Evolutionary conservation across 2,888 invertebrate species (phyloP).

Genomic region (Elmis aenea): DNA sequence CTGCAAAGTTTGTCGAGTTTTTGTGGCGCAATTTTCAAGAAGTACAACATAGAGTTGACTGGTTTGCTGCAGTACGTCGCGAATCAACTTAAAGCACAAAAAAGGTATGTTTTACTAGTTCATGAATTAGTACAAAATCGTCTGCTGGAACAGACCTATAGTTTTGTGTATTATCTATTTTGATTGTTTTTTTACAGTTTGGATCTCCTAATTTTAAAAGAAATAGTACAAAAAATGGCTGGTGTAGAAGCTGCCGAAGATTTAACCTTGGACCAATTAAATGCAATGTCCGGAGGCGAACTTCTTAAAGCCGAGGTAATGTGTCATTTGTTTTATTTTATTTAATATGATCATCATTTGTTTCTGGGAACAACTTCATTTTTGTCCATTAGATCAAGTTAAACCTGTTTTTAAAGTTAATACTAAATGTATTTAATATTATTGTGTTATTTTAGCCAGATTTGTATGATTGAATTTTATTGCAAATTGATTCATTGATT

Average conservation of each 20-base stretch:
- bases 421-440: no score
- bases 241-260: slow-evolving; percentile 97
- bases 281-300: slow-evolving; percentile 97
- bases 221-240: slow-evolving; percentile 99
- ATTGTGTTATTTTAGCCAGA: no score
- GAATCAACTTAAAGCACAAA: slow-evolving; percentile 92
- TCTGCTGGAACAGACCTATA: no score
- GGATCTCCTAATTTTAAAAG: slow-evolving; percentile 89
- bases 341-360: no score
- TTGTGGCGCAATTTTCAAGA: slow-evolving; percentile 94
- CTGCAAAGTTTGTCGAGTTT: slow-evolving; percentile 92
- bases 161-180: not conserved
- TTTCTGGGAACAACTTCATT: no score
- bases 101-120: slow-evolving; percentile 59
- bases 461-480: no score
- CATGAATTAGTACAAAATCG: no score
- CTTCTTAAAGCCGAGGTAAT: slow-evolving; percentile 85
- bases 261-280: slow-evolving; percentile 92
- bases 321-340: not conserved
- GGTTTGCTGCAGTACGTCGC: slow-evolving; percentile 95
- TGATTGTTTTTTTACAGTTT: slow-evolving; percentile 53
- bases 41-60: slow-evolving; percentile 92
- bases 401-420: no score
- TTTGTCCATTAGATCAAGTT: no score
- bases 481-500: no score